Base-by-base conservation (phyloP, 1,140 invertebrate genomes). In the Dufourea novaeangliae region DNA sequence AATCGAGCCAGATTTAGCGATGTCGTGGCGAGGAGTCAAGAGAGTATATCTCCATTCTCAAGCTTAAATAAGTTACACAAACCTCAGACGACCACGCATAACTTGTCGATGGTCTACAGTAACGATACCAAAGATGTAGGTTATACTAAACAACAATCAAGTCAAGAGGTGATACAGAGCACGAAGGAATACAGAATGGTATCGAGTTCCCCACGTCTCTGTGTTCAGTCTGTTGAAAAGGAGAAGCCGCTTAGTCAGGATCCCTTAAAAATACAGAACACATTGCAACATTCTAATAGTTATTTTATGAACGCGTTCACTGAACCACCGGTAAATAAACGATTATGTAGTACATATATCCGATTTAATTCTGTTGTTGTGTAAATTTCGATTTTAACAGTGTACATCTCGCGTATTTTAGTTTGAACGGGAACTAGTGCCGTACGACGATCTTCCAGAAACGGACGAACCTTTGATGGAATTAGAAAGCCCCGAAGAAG, bases 1-100 rank as follows among this genome's bases (percentile, higher is more conserved):
- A 94, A 93, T 78, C 80, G 93, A 34, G 94, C 94, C 0, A 93
- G 88, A 66, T 95, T 95, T 75, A 94, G 94, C 69, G 93, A 94
- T 62, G 94, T 94, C 4, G 94, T 95, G 5, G 94, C 94, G 5
- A 86, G 92, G 6, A 93, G 86, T 86, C 90, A 89, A 37, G 90
- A 92, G 25, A 88, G 76, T 37, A 59, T 87, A 2, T 88, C 87
- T 0, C 63, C 83, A 2, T 90, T 87, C 37, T 85, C 87, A 17
- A 84, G 68, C 17, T 85, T 83, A 29, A 84, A 72, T 73, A 83
- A 81, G 17, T 61, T 83, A 56, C 69, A 88, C 57, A 66, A 85
- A 25, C 37, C 57, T 52, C 88, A 85, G 64, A 75, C 62, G 10
- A 77, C 41, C 27, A 46, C 71, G 29, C 79, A 82, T 39, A 78